Conservation (phyloP, 2,888 invertebrate species). For the Crocallis elinguaria region DNA sequence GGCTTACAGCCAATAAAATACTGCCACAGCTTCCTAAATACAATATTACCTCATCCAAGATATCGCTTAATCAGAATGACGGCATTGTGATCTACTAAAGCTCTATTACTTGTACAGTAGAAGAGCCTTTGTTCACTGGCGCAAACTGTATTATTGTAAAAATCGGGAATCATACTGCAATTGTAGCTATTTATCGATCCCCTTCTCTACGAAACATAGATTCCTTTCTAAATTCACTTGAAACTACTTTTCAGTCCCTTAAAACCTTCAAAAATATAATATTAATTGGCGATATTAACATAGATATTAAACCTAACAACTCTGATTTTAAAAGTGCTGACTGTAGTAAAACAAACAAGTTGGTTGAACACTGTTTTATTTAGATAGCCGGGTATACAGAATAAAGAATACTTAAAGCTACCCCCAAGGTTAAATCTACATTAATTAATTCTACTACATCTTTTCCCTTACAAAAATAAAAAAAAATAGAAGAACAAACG, state of each 20-base stretch:
- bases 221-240: background rate
- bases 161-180: background rate
- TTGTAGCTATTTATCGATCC: conserved; percentile 3
- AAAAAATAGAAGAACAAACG: too few relatives aligned
- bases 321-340: background rate
- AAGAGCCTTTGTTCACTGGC: background rate
- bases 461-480: too few relatives aligned
- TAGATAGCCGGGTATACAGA: too few relatives aligned
- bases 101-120: background rate
- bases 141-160: background rate
- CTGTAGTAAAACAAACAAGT: too few relatives aligned
- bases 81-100: background rate
- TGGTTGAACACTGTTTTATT: too few relatives aligned
- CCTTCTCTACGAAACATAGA: background rate
- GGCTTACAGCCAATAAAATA: background rate
- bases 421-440: too few relatives aligned
- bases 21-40: background rate
- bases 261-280: background rate
- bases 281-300: background rate
- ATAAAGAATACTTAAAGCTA: too few relatives aligned
- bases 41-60: background rate
- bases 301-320: background rate
- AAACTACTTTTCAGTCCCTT: background rate
- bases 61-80: background rate
- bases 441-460: too few relatives aligned